phyloP scores from a whole-genome alignment of 2,797 vertebrate species.

The Squalus acanthias region DNA sequence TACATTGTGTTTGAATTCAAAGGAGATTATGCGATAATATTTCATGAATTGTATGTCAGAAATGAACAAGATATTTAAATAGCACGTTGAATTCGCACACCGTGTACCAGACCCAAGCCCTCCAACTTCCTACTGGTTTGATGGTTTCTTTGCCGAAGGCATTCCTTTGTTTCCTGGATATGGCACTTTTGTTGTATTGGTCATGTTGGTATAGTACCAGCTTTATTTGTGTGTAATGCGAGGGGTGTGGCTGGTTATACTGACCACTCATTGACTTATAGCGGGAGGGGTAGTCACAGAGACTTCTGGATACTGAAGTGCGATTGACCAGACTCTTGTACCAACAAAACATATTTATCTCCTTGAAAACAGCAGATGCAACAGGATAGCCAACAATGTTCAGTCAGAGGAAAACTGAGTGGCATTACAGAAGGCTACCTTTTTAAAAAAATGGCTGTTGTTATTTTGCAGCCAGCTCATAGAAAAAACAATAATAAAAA shows the following conservation, averaged over 20 bases:
- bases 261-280: not conserved
- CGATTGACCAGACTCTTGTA: not conserved
- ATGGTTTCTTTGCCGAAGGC: not conserved
- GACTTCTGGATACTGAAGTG: not conserved
- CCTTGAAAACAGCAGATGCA: not conserved
- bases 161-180: not conserved
- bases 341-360: not conserved
- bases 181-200: not conserved
- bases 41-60: not conserved
- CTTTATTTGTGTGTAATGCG: not conserved
- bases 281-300: not conserved
- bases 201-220: not conserved
- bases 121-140: not conserved
- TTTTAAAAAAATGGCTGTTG: not conserved
- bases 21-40: slow-evolving; percentile 10
- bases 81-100: not conserved
- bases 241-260: not conserved
- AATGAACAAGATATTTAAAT: slow-evolving; percentile 5
- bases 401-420: not conserved
- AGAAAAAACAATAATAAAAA: not conserved
- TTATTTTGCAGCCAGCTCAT: not conserved
- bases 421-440: not conserved
- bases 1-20: slow-evolving; percentile 24
- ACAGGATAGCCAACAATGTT: not conserved
- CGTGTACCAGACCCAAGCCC: not conserved